Base-by-base conservation (phyloP, 2,113 vertebrate species). In the Anthoscopus minutus region DNA sequence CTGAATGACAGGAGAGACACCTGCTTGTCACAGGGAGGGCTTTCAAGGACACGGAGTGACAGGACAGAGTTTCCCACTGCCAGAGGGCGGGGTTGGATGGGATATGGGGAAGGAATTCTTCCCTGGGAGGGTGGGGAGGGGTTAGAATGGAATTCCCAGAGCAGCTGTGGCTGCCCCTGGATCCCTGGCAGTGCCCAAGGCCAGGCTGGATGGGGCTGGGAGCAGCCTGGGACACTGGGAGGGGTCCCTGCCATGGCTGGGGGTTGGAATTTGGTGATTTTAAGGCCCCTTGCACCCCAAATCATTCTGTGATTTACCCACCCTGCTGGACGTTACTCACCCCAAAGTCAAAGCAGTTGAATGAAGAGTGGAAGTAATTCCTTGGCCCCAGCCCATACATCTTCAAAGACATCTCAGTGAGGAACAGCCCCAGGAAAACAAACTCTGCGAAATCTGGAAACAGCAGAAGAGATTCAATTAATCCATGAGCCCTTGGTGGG, bases 301-400 rank as follows among this genome's bases (percentile, higher is more conserved):
- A 53, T 16, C 11, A 35, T 33, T 4, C 21, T 35, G 5, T 15
- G 22, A 28, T 48, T 44, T 24, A 23, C 16, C 37, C 70, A 5
- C 20, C 3, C 11, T 85, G 24, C 28, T 25, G 33, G 37, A 35
- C 2, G 2, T 86, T 15, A 92, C 99, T 99, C 94, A 99, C 99
- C 98, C 98, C 99, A 89, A 99, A 99, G 97, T 99, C 99, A 48
- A 99, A 99, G 95, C 99, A 99, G 97, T 99, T 99, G 98, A 99
- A 99, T 1, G 99, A 99, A 11, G 99, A 99, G 85, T 99, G 99
- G 96, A 99, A 99, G 96, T 99, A 99, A 93, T 98, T 99, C 81
- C 99, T 98, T 44, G 99, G 99, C 48, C 99, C 99, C 30, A 99
- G 97, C 30, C 99, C 99, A 0, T 99, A 99, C 99, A 99, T 99